Evolutionary conservation across 2,797 vertebrate genomes (phyloP).

Genomic region (Sebastes itinus): DNA sequence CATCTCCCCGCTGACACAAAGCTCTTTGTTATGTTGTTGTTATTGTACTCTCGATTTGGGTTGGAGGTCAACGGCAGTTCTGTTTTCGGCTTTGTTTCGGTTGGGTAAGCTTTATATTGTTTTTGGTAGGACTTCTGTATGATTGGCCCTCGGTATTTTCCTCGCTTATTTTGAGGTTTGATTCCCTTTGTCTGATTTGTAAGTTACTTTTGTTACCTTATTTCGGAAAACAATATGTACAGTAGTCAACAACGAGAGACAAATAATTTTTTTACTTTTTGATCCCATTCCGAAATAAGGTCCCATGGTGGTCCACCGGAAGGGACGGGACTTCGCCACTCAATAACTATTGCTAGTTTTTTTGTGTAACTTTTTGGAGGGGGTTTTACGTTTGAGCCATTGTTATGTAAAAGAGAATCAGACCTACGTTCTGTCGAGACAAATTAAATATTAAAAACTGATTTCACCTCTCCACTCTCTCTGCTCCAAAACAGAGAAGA

Average conservation of each 20-base stretch:
- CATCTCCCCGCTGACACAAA: not conserved
- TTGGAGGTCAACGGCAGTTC: not conserved
- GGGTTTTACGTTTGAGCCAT: not conserved
- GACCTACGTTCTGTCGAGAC: not conserved
- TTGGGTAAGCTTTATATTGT: not conserved
- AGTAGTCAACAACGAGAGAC: too few relatives aligned
- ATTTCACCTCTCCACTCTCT: not conserved
- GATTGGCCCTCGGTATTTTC: not conserved
- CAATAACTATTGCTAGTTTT: too few relatives aligned
- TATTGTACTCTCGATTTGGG: not conserved
- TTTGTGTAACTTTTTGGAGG: not conserved
- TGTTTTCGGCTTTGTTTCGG: not conserved
- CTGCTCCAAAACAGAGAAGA: conserved; percentile 8
- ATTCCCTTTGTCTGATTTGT: not conserved
- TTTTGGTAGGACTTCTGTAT: not conserved
- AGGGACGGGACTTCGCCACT: too few relatives aligned
- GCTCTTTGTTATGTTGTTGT: not conserved
- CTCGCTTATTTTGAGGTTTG: not conserved
- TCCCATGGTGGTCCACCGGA: too few relatives aligned
- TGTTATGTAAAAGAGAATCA: not conserved
- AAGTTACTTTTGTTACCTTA: not conserved
- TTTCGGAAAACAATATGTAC: too few relatives aligned
- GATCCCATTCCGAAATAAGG: too few relatives aligned
- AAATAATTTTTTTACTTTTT: too few relatives aligned
- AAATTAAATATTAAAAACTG: not conserved